Evolutionary conservation across 1,140 invertebrate genomes (phyloP).

Genomic region (Periplaneta americana): DNA sequence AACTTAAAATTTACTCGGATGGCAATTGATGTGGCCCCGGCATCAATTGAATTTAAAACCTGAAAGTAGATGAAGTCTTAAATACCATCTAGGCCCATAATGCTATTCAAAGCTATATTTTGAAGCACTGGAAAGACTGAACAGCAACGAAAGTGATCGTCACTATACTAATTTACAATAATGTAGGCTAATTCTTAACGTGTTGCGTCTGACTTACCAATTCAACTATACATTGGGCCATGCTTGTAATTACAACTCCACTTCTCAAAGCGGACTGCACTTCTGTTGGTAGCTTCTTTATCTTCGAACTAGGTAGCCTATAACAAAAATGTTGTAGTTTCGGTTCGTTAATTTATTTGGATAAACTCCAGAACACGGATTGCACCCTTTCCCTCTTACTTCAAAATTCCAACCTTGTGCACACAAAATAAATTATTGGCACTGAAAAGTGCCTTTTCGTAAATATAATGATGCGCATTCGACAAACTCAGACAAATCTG

Average conservation of each 20-base stretch:
- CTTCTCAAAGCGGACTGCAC: conserved; percentile 43
- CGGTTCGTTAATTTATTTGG: no score
- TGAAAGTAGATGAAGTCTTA: conserved; percentile 29
- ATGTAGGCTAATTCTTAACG: neutral
- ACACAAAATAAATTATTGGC: no score
- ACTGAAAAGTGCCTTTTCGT: no score
- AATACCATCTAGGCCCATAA: neutral
- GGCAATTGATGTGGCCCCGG: conserved; percentile 52
- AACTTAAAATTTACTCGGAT: conserved; percentile 50
- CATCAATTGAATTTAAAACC: conserved; percentile 60
- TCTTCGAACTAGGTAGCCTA: neutral
- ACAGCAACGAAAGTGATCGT: neutral
- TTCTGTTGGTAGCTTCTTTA: conserved; percentile 40
- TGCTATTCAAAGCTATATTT: neutral
- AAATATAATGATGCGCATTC: no score
- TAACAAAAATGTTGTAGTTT: no score
- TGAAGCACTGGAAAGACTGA: no score
- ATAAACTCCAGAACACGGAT: no score
- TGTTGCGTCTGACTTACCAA: neutral
- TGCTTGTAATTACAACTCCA: conserved; percentile 1
- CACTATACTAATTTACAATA: no score
- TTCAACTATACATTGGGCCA: neutral
- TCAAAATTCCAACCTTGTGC: no score
- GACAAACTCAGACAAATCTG: no score
- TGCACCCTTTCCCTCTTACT: no score